Conservation (phyloP, 2,113 vertebrate genomes). For the Lichenostomus cassidix region DNA sequence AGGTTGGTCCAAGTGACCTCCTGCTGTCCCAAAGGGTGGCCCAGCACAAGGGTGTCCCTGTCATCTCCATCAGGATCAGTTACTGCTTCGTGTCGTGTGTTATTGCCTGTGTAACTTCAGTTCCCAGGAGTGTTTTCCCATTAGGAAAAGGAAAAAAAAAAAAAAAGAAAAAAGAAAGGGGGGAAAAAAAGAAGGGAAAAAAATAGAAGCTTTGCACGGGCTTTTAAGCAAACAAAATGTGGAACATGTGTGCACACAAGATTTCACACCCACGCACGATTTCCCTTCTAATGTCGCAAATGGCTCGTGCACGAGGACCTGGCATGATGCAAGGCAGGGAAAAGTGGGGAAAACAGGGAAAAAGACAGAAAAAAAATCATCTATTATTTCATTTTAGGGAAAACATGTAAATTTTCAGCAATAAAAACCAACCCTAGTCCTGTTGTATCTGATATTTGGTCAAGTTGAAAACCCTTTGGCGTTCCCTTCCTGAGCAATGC, state of each 20-base stretch:
- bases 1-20: neutral
- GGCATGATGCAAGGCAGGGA: neutral
- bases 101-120: slow-evolving; percentile 18
- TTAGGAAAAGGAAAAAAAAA: neutral
- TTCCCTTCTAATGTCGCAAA: slow-evolving; percentile 33
- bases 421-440: fast-evolving
- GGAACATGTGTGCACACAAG: slow-evolving; percentile 57
- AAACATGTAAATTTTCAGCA: neutral
- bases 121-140: slow-evolving; percentile 32
- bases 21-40: slow-evolving; percentile 12
- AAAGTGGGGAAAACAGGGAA: neutral
- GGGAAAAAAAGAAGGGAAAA: neutral
- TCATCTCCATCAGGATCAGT: neutral
- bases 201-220: slow-evolving; percentile 9
- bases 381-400: neutral
- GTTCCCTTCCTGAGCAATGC: neutral
- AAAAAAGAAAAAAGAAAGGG: no score
- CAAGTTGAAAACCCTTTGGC: neutral
- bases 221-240: slow-evolving; percentile 67
- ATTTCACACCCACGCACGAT: slow-evolving; percentile 57
- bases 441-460: neutral
- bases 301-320: slow-evolving; percentile 27
- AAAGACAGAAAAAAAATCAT: neutral
- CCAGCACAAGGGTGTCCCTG: neutral
- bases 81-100: neutral